These are phyloP conservation scores for Drosophila kurseongensis DNA, from an alignment of 1,140 invertebrate species.

Conservation along the genomic window DNA sequence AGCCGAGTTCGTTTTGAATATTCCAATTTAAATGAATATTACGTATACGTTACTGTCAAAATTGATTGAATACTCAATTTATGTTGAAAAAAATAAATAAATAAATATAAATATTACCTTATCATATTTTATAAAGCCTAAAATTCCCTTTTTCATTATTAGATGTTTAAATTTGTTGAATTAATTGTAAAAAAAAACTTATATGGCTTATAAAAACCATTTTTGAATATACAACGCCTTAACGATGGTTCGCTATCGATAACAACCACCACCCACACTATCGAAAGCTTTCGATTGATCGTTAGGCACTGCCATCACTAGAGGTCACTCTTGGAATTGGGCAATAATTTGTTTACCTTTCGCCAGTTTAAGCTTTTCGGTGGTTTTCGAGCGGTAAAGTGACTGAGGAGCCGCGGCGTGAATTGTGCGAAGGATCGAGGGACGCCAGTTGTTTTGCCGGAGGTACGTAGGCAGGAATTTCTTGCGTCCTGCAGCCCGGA, in stretches of 20 bases:
- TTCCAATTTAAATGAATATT: too few relatives aligned
- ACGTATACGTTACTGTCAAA: too few relatives aligned
- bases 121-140: too few relatives aligned
- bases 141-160: too few relatives aligned
- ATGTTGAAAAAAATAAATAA: too few relatives aligned
- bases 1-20: too few relatives aligned
- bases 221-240: too few relatives aligned
- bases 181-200: too few relatives aligned
- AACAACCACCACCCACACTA: background rate
- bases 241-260: background rate
- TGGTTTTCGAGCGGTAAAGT: slow-evolving; percentile 18
- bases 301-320: slow-evolving; percentile 32
- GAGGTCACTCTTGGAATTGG: slow-evolving; percentile 50
- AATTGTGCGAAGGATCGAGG: slow-evolving; percentile 18
- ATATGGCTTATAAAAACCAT: too few relatives aligned
- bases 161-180: too few relatives aligned
- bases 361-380: slow-evolving; percentile 23
- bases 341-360: slow-evolving; percentile 58
- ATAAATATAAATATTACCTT: too few relatives aligned
- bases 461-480: slow-evolving; percentile 10
- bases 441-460: background rate
- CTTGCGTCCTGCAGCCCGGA: background rate
- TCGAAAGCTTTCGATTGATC: slow-evolving; percentile 7
- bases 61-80: too few relatives aligned
- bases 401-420: slow-evolving; percentile 3